Evolutionary conservation across 2,888 invertebrate species (phyloP).

Genomic region (Parapristionchus giblindavisi): DNA sequence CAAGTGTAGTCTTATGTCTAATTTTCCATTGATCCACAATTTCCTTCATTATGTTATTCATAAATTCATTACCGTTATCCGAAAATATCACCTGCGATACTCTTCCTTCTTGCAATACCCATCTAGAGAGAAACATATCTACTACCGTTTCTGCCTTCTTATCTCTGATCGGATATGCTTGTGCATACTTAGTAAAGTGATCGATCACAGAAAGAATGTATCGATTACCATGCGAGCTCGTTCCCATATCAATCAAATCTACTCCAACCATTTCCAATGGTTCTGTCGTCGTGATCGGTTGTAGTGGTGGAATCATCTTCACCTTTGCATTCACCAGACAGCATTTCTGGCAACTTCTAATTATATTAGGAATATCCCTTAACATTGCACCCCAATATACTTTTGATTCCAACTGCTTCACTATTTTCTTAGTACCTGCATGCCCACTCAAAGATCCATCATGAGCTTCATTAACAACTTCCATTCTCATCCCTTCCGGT

Average conservation of each 20-base stretch:
- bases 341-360: conserved; percentile 27
- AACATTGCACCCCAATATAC: conserved; percentile 29
- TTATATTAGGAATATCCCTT: conserved; percentile 12
- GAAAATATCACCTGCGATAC: conserved; percentile 13
- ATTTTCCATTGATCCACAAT: not conserved
- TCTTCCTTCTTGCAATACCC: conserved; percentile 21
- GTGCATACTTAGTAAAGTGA: conserved; percentile 14
- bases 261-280: conserved; percentile 18
- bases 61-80: conserved; percentile 18
- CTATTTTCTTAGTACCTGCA: not conserved
- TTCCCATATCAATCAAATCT: conserved; percentile 31
- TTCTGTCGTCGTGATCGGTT: not conserved
- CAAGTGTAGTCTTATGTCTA: not conserved
- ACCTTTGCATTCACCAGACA: conserved; percentile 3
- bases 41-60: not conserved
- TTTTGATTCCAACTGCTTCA: not conserved
- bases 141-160: conserved; percentile 12
- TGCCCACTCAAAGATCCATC: conserved; percentile 12
- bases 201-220: conserved; percentile 34
- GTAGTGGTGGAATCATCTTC: not conserved
- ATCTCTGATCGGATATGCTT: conserved; percentile 2
- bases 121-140: conserved; percentile 1
- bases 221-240: not conserved
- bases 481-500: conserved; percentile 14
- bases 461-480: conserved; percentile 14